Conservation (phyloP, 1,140 invertebrate genomes). For the Drosophila sp. region DNA sequence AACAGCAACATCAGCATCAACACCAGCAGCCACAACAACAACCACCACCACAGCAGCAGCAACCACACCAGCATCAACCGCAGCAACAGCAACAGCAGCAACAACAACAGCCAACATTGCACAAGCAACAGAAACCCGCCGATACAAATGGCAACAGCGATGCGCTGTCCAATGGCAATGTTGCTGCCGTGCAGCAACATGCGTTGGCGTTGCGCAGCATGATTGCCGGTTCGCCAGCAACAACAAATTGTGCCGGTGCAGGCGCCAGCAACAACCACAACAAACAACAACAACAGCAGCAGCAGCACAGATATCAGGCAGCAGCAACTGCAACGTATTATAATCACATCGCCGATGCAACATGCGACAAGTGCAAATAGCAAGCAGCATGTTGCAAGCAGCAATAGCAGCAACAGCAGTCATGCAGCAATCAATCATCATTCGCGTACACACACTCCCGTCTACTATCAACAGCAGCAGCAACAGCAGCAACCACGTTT, state of each 20-base stretch:
- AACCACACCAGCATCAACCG: conserved; percentile 43
- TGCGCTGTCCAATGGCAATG: conserved; percentile 65
- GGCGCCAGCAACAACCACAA: conserved; percentile 70
- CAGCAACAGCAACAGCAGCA: conserved; percentile 55
- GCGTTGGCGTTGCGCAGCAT: conserved; percentile 54
- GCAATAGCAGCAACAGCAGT: conserved; percentile 48
- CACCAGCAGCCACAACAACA: conserved; percentile 49
- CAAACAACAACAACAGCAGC: conserved; percentile 46
- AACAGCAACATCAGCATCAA: conserved; percentile 44
- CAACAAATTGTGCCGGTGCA: conserved; percentile 61
- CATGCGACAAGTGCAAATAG: conserved; percentile 62
- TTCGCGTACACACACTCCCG: conserved; percentile 69
- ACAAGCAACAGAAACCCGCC: conserved; percentile 57
- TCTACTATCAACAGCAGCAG: conserved; percentile 64
- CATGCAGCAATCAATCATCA: conserved; percentile 67
- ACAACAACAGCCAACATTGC: conserved; percentile 50
- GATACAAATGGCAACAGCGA: conserved; percentile 58
- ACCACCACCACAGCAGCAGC: conserved; percentile 50
- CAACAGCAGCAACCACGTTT: conserved; percentile 63
- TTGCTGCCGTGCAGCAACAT: conserved; percentile 66
- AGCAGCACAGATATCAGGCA: conserved; percentile 54
- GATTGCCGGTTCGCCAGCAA: conserved; percentile 58
- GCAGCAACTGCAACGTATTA: conserved; percentile 64
- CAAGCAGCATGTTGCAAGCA: conserved; percentile 69
- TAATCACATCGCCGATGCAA: conserved; percentile 71